Conservation (phyloP, 2,113 vertebrate genomes). For the Corvus hawaiiensis region DNA sequence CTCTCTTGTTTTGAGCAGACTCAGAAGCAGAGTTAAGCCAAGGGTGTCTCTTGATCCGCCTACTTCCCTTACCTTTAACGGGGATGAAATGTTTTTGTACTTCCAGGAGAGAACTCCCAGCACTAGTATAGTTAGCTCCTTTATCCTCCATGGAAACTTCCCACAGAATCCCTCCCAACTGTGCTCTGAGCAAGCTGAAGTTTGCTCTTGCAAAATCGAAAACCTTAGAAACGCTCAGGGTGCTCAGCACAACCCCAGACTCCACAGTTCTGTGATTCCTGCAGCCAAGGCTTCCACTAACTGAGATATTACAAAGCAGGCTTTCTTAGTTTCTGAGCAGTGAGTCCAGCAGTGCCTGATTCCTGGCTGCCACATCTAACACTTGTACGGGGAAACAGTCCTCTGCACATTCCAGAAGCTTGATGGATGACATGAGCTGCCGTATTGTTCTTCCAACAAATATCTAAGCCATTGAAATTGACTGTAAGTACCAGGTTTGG, state of each 20-base stretch:
- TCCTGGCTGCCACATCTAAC: background rate
- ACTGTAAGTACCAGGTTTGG: background rate
- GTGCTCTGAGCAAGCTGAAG: background rate
- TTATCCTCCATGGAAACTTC: background rate
- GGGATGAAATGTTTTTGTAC: background rate
- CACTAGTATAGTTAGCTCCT: background rate
- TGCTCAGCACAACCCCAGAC: background rate
- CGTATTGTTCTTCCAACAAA: background rate
- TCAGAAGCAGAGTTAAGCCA: background rate
- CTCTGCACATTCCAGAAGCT: background rate
- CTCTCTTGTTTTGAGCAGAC: background rate
- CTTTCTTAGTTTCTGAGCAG: background rate
- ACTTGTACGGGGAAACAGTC: background rate
- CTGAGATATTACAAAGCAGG: background rate
- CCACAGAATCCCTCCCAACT: background rate
- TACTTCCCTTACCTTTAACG: background rate
- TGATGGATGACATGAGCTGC: background rate
- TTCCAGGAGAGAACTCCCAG: background rate
- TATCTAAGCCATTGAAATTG: background rate
- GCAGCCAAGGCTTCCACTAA: background rate
- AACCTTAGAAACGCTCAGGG: background rate
- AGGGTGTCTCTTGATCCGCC: background rate
- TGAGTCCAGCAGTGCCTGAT: background rate
- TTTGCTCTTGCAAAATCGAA: background rate
- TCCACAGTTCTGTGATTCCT: background rate